Conservation (phyloP, 2,797 vertebrate genomes). For the Oophaga sylvatica region DNA sequence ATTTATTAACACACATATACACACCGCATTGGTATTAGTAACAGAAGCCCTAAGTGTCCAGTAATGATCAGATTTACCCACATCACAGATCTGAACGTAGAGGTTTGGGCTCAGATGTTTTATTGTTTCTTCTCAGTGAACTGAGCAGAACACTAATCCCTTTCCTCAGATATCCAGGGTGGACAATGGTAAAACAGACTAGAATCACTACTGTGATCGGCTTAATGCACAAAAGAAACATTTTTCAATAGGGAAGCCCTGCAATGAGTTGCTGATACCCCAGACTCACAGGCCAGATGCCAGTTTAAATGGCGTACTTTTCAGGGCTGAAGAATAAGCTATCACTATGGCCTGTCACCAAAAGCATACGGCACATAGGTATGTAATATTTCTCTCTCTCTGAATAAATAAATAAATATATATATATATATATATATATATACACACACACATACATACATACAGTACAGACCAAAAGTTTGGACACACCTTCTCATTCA, state of each 20-base stretch:
- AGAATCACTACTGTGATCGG: conserved; percentile 1
- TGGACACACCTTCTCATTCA: no score
- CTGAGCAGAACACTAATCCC: conserved; percentile 6
- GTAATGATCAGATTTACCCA: not conserved
- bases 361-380: not conserved
- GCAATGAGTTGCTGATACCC: not conserved
- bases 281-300: conserved; percentile 21
- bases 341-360: not conserved
- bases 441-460: no score
- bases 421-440: no score
- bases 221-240: conserved; percentile 5
- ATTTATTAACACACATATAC: not conserved
- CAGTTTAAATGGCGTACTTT: not conserved
- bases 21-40: not conserved
- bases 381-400: no score
- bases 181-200: not conserved
- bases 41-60: not conserved
- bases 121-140: not conserved
- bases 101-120: conserved; percentile 13
- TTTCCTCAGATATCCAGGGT: not conserved
- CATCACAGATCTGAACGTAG: not conserved
- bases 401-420: no score
- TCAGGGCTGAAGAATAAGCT: not conserved
- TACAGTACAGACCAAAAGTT: no score
- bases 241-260: not conserved